These are phyloP conservation scores for Corythoichthys intestinalis DNA, from an alignment of 2,113 vertebrate genomes.

Conservation along the genomic window DNA sequence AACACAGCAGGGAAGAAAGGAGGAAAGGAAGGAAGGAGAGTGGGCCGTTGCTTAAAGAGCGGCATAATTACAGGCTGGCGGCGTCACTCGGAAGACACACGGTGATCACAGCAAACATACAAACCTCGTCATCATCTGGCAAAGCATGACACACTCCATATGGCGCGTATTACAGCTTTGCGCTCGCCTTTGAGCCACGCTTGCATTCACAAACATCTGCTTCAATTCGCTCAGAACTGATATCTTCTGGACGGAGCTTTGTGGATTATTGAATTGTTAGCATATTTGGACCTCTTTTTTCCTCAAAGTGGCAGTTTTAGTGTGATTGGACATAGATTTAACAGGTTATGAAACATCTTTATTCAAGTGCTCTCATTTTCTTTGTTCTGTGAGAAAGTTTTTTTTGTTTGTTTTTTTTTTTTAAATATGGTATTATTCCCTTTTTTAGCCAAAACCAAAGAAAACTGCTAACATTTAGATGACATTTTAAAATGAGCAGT, in stretches of 20 bases:
- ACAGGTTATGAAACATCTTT: background rate
- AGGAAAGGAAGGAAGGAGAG: constrained; percentile 20
- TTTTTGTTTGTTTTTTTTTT: too few species aligned
- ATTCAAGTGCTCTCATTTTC: too few species aligned
- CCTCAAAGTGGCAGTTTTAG: background rate
- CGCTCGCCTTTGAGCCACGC: constrained; percentile 24
- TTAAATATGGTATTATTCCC: too few species aligned
- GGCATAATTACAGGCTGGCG: constrained; percentile 61
- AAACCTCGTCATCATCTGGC: constrained; percentile 16
- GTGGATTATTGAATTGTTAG: background rate
- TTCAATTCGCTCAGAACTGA: constrained; percentile 2
- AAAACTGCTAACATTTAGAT: too few species aligned
- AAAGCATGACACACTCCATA: constrained; percentile 36
- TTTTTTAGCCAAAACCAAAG: too few species aligned
- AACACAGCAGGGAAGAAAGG: constrained; percentile 31
- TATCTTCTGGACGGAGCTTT: background rate
- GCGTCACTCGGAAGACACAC: constrained; percentile 11
- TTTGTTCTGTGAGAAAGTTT: too few species aligned
- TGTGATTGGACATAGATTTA: background rate
- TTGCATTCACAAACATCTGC: constrained; percentile 25
- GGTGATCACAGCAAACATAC: constrained; percentile 20
- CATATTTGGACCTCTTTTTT: background rate
- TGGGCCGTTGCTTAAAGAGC: constrained; percentile 45
- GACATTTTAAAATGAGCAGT: too few species aligned
- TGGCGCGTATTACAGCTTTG: constrained; percentile 26